Base-by-base conservation (phyloP, 92 coral and sea anemone genomes). In the Micromussa lordhowensis region DNA sequence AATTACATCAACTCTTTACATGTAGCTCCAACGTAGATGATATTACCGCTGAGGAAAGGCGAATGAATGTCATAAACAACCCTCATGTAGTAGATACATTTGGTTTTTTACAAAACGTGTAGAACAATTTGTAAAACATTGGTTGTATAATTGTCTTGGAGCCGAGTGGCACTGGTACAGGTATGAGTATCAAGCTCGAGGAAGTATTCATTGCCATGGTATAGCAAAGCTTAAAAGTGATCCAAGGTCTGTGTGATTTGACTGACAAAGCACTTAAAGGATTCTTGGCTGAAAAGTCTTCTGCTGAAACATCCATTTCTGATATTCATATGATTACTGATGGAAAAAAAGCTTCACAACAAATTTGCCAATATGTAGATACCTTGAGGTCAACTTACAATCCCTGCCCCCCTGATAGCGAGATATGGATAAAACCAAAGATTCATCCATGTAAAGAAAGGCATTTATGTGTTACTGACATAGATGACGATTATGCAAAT, bases 81-180 rank as follows among this genome's bases (percentile, higher is more conserved):
- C 94, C 94, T 44, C 94, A 88, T 36, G 30, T 92, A 18, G 92
- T 85, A n/a, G 90, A 92, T 55, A n/a, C n/a, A n/a, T n/a, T n/a
- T 92, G 92, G 87, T 84, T 92, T 88, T 92, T 92, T 57, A 84
- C 90, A 2, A 79, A 92, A 55, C 89, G 88, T n/a, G n/a, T n/a
- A n/a, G n/a, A n/a, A n/a, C n/a, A n/a, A n/a, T n/a, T n/a, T n/a
- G n/a, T n/a, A n/a, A 92, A 92, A 58, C 53, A 83, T 48, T 92
- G 92, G 92, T 68, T 89, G 57, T 80, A 80, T 14, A 57, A 87
- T 70, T 68, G 70, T 73, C 84, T 87, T 82, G 78, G 78, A 31
- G 91, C 91, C 6, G 71, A 58, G 19, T 86, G 86, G 93, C 90
- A 86, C 51, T 90, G 86, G 93, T 86, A 85, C 19, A 79, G 93